phyloP scores from a whole-genome alignment of 2,113 vertebrate genomes.

The Lycaon pictus region DNA sequence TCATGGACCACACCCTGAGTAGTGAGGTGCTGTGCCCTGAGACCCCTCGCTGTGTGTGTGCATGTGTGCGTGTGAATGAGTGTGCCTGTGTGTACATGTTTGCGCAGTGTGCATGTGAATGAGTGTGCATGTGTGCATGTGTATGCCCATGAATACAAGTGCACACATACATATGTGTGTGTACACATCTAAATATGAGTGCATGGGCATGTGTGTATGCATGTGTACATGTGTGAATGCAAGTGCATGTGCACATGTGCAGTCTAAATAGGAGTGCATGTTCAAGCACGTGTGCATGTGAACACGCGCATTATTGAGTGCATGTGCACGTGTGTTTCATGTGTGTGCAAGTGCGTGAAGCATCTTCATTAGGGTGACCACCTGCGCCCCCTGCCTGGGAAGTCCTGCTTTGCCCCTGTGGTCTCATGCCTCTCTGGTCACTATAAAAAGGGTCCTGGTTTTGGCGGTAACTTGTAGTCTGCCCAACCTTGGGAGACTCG shows the following conservation, averaged over 20 bases:
- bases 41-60: neutral
- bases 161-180: too few relatives aligned
- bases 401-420: neutral
- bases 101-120: neutral
- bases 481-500: neutral
- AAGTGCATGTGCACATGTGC: too few relatives aligned
- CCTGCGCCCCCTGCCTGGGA: neutral
- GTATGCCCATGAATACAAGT: too few relatives aligned
- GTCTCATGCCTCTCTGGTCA: neutral
- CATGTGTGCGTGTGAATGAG: neutral
- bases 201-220: fast-evolving
- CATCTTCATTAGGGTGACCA: neutral
- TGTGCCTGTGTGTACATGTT: too few relatives aligned
- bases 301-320: too few relatives aligned
- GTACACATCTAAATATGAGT: too few relatives aligned
- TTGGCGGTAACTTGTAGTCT: neutral
- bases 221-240: neutral
- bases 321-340: fast-evolving
- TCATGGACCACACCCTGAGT: neutral
- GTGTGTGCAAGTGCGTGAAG: neutral
- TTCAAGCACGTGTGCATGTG: too few relatives aligned
- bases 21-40: neutral
- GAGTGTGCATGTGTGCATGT: too few relatives aligned
- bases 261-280: too few relatives aligned
- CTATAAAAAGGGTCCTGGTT: neutral